These are phyloP conservation scores for Hirtodrosophila cameraria DNA, from an alignment of 2,888 invertebrate species.

Conservation along the genomic window DNA sequence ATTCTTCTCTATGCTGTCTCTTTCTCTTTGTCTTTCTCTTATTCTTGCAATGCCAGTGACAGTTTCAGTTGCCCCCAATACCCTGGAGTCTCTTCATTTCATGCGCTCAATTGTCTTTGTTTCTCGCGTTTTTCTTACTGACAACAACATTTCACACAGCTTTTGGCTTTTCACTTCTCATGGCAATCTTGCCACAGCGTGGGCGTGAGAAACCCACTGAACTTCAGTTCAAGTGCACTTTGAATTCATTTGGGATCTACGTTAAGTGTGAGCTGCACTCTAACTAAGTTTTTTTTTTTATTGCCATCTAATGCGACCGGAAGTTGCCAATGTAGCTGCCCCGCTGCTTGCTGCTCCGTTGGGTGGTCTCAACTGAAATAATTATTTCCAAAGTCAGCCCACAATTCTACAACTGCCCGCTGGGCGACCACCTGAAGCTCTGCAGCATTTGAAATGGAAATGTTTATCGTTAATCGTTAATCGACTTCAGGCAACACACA, in stretches of 20 bases:
- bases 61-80: constrained; percentile 19
- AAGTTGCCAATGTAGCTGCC: constrained; percentile 54
- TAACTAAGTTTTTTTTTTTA: constrained; percentile 18
- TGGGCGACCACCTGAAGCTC: constrained; percentile 59
- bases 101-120: constrained; percentile 31
- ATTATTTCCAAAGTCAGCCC: constrained; percentile 24
- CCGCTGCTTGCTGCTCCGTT: not conserved
- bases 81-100: not conserved
- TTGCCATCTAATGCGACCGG: constrained; percentile 60
- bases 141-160: constrained; percentile 62
- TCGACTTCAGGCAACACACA: constrained; percentile 16
- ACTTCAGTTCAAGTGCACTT: constrained; percentile 70
- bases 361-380: constrained; percentile 45
- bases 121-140: constrained; percentile 29
- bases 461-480: constrained; percentile 23
- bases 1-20: constrained; percentile 11
- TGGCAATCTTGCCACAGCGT: constrained; percentile 55
- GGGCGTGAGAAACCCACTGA: constrained; percentile 74
- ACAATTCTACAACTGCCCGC: constrained; percentile 23
- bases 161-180: constrained; percentile 69
- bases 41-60: constrained; percentile 26
- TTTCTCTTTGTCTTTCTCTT: not conserved
- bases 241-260: constrained; percentile 36
- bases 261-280: constrained; percentile 25
- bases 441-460: constrained; percentile 8